phyloP scores from a whole-genome alignment of 2,113 vertebrate species.

The Hystrix brachyura region DNA sequence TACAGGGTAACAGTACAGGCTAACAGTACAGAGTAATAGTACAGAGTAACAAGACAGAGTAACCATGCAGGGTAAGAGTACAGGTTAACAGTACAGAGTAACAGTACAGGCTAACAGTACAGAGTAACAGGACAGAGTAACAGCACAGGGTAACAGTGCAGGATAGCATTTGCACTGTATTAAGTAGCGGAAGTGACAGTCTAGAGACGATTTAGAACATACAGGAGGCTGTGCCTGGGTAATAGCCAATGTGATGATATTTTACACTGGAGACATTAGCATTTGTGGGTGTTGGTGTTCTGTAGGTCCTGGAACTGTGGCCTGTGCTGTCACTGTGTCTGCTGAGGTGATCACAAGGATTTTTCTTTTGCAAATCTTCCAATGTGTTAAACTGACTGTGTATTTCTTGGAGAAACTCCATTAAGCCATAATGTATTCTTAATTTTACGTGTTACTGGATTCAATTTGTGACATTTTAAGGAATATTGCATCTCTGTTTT shows the following conservation, averaged over 20 bases:
- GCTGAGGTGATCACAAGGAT: not conserved
- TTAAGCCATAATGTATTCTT: not conserved
- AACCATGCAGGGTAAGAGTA: too few species aligned
- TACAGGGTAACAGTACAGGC: too few species aligned
- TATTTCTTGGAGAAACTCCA: not conserved
- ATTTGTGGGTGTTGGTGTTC: not conserved
- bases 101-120: too few species aligned
- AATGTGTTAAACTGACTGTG: not conserved
- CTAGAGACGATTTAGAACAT: too few species aligned
- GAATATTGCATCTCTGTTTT: not conserved
- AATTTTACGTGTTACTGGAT: not conserved
- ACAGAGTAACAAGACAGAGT: too few species aligned
- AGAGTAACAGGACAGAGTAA: too few species aligned
- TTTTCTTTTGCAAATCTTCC: not conserved
- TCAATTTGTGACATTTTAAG: not conserved
- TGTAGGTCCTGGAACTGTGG: not conserved
- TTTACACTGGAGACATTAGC: fast-evolving
- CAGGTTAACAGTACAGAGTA: too few species aligned
- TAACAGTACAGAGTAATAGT: too few species aligned
- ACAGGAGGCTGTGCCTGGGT: not conserved
- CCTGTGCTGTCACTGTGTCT: not conserved
- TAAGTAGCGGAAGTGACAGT: fast-evolving
- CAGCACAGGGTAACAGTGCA: not conserved
- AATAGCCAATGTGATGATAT: too few species aligned
- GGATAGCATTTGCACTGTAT: too few species aligned